Base-by-base conservation (phyloP, 2,797 vertebrate genomes). In the Lycodopsis pacificus region DNA sequence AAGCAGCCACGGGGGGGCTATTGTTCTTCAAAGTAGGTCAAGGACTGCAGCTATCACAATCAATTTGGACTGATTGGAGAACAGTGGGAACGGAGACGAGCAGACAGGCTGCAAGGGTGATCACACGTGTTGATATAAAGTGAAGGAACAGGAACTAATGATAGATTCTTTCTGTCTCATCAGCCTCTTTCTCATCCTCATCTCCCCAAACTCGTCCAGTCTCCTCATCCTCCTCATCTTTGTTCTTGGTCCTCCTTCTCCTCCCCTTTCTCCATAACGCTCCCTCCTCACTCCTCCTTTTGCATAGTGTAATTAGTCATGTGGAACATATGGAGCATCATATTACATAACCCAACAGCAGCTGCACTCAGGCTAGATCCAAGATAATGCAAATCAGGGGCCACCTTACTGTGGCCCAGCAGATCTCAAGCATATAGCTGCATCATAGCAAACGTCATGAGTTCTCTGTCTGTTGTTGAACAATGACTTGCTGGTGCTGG, bases 1-100 rank as follows among this genome's bases (percentile, higher is more conserved):
- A 71, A 82, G 80, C 78, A 86, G 71, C 77, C 73, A 1, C 61
- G 73, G 80, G 81, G 79, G 81, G 73, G 76, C 93, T 93, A 96
- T 96, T 97, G 96, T 97, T 96, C 86, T 70, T 89, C 80, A 89
- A 95, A 92, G 90, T 93, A 89, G 88, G 93, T 91, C 91, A 96
- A 93, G 90, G 87, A 87, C 86, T 42, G 78, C 77, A 90, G 93
- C 93, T 88, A 92, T 95, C 93, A 94, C 84, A 92, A 90, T 90
- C 83, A 89, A 93, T 95, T 93, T 94, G 84, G 72, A 86, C 66
- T 93, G 92, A 94, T 90, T 82, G 81, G 87, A 87, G 92, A 91
- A 87, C 80, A 84, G 71, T 81, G 73, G 87, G 82, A 58, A 44
- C 17, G 67, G 78, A 74, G 64, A 74, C 40, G 27, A 76, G 70